Evolutionary conservation across 2,113 vertebrate species (phyloP).

Genomic region (Reinhardtius hippoglossoides): DNA sequence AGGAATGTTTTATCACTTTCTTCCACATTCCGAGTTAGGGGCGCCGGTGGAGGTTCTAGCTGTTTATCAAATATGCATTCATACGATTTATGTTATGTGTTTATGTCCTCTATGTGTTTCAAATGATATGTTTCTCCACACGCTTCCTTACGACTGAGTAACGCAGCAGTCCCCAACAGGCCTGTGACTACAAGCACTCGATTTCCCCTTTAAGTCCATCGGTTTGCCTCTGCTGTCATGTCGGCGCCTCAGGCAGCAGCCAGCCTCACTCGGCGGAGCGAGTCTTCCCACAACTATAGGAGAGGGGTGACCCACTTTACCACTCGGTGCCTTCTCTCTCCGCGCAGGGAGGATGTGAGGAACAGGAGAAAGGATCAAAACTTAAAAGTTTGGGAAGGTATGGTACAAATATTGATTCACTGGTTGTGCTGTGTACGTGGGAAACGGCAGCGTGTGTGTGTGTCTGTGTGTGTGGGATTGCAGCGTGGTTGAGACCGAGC

Average conservation of each 20-base stretch:
- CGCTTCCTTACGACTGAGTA: no score
- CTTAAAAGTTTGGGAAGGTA: slow-evolving; percentile 14
- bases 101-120: neutral
- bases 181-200: slow-evolving; percentile 3
- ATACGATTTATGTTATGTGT: no score
- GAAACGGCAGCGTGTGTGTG: slow-evolving; percentile 15
- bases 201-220: slow-evolving; percentile 52
- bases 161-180: neutral
- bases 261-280: slow-evolving; percentile 44
- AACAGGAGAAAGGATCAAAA: slow-evolving; percentile 18
- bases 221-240: slow-evolving; percentile 65
- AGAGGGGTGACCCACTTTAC: slow-evolving; percentile 67
- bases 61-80: no score
- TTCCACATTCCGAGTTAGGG: no score
- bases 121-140: neutral
- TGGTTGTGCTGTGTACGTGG: neutral
- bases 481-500: slow-evolving; percentile 3
- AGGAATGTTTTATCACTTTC: no score
- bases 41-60: no score
- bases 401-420: slow-evolving; percentile 38
- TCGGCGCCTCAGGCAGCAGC: slow-evolving; percentile 60
- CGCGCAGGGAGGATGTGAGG: neutral
- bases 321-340: slow-evolving; percentile 20
- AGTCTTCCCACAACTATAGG: slow-evolving; percentile 35
- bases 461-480: neutral